Conservation (phyloP, 2,888 invertebrate species). For the Microplitis deprimator region DNA sequence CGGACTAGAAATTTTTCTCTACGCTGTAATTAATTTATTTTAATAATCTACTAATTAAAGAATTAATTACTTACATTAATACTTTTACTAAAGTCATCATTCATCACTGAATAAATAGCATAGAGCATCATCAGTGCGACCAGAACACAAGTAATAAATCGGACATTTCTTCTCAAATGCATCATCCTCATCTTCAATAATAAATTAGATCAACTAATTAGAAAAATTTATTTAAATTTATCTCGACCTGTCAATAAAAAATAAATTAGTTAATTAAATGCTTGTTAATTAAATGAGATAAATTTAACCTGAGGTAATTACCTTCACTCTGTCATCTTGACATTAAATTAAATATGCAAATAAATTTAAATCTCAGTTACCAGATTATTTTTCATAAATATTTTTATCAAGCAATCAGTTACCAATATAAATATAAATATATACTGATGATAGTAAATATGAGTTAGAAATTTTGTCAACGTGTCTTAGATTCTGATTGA, state of each 20-base stretch:
- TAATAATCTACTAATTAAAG: background rate
- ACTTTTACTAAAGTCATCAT: constrained; percentile 50
- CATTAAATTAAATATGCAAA: background rate
- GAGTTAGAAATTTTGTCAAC: background rate
- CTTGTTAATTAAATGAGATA: background rate
- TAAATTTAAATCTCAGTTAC: too few species aligned
- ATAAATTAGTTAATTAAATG: background rate
- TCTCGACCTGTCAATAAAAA: background rate
- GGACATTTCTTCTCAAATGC: constrained; percentile 62
- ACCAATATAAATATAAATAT: background rate
- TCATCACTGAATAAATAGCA: constrained; percentile 55
- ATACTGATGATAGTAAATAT: background rate
- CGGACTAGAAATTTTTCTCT: too few species aligned
- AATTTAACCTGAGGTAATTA: background rate
- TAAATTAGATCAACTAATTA: background rate
- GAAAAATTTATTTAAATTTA: background rate
- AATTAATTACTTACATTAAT: constrained; percentile 53
- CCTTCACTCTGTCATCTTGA: background rate
- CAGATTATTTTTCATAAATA: too few species aligned
- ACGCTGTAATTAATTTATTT: background rate
- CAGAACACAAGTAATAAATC: constrained; percentile 59
- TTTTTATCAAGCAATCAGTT: too few species aligned
- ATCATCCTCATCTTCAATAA: constrained; percentile 66
- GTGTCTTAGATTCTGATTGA: background rate
- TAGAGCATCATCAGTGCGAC: constrained; percentile 64